Evolutionary conservation across 2,797 vertebrate genomes (phyloP).

Genomic region (Gadopsis bispinosus): DNA sequence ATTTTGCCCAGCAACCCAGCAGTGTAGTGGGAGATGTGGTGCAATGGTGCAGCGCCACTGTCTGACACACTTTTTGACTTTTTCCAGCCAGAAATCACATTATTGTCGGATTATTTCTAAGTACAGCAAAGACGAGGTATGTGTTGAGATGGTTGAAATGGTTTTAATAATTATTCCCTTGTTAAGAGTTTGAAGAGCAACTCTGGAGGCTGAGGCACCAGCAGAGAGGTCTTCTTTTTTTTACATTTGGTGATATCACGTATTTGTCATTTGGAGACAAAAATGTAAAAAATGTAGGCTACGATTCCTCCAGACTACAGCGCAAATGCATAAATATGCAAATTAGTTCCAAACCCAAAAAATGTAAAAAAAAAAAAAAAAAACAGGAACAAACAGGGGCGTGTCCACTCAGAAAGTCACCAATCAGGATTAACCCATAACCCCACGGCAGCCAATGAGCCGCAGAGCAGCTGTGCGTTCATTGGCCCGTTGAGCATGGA

Average conservation of each 20-base stretch:
- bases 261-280: constrained; percentile 27
- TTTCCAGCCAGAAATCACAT: neutral
- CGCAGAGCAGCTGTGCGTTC: constrained; percentile 51
- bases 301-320: constrained; percentile 38
- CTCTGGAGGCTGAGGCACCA: constrained; percentile 1
- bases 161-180: neutral
- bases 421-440: constrained; percentile 69
- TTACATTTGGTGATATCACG: constrained; percentile 12
- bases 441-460: constrained; percentile 74
- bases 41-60: constrained; percentile 28
- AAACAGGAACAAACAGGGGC: constrained; percentile 5
- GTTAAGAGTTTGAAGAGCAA: neutral
- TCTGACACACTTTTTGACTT: constrained; percentile 36
- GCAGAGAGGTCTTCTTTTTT: constrained; percentile 6
- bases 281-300: constrained; percentile 45
- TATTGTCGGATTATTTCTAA: constrained; percentile 3
- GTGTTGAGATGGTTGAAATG: constrained; percentile 5
- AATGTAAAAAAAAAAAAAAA: neutral
- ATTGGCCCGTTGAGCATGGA: constrained; percentile 66
- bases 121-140: constrained; percentile 9
- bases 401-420: constrained; percentile 58
- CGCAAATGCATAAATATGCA: constrained; percentile 60
- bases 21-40: constrained; percentile 63
- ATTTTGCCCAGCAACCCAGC: constrained; percentile 82
- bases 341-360: constrained; percentile 49